phyloP scores from a whole-genome alignment of 2,888 invertebrate species.

The Operophtera brumata region DNA sequence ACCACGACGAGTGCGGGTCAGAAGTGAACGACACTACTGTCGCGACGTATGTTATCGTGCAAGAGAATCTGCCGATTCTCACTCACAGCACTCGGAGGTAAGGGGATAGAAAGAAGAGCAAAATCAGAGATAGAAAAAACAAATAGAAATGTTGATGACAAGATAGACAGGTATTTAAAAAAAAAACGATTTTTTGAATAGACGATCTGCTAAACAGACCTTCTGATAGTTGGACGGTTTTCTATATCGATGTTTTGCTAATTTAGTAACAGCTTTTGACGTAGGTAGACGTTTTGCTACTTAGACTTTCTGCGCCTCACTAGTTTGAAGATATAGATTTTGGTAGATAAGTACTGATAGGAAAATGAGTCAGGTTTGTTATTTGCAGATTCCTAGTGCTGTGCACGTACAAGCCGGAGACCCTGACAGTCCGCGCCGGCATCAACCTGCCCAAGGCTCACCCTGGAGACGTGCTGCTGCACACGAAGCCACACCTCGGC shows the following conservation, averaged over 20 bases:
- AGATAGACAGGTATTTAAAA: too few species aligned
- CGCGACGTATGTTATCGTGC: slow-evolving; percentile 90
- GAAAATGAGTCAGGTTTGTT: neutral
- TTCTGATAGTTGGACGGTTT: too few species aligned
- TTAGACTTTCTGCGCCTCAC: too few species aligned
- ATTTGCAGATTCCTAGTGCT: slow-evolving; percentile 85
- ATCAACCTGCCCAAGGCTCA: slow-evolving; percentile 84
- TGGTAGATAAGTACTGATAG: neutral
- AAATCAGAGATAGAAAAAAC: too few species aligned
- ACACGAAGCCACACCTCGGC: slow-evolving; percentile 62
- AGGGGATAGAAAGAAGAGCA: neutral
- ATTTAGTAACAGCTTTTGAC: too few species aligned
- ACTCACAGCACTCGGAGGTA: slow-evolving; percentile 89
- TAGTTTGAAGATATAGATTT: too few species aligned
- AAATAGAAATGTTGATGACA: too few species aligned
- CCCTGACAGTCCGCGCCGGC: slow-evolving; percentile 89
- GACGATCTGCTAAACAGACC: too few species aligned
- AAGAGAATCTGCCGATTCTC: slow-evolving; percentile 90
- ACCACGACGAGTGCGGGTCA: slow-evolving; percentile 87
- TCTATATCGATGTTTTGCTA: too few species aligned
- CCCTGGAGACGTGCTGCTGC: slow-evolving; percentile 72
- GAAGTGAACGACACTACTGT: slow-evolving; percentile 89
- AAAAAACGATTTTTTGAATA: too few species aligned
- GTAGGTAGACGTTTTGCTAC: too few species aligned
- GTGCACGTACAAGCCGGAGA: slow-evolving; percentile 91